These are phyloP conservation scores for Argya squamiceps DNA, from an alignment of 2,797 vertebrate species.

Conservation along the genomic window DNA sequence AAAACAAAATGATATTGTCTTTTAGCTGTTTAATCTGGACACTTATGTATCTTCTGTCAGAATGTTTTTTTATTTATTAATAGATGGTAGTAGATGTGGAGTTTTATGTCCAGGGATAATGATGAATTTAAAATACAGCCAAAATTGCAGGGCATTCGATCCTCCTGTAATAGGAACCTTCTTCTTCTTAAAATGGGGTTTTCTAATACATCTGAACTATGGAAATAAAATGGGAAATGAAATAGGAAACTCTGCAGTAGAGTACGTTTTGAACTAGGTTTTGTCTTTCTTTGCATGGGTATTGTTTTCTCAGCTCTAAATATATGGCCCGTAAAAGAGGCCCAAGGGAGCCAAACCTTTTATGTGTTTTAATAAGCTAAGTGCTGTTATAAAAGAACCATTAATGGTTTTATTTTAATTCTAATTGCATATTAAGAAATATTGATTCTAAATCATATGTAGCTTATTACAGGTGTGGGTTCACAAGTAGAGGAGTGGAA, in stretches of 20 bases:
- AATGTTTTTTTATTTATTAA: background rate
- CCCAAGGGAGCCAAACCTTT: constrained; percentile 57
- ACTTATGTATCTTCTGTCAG: background rate
- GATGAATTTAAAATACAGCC: background rate
- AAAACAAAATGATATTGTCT: background rate
- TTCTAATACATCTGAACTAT: background rate
- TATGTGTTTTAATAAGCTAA: constrained; percentile 70
- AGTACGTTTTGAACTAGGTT: constrained; percentile 16
- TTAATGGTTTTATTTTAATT: constrained; percentile 68
- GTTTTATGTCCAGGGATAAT: background rate
- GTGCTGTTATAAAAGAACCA: constrained; percentile 60
- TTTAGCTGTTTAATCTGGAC: background rate
- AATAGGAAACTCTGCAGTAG: background rate
- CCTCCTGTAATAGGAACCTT: background rate
- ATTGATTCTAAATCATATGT: constrained; percentile 41
- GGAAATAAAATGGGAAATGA: background rate
- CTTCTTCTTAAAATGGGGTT: background rate
- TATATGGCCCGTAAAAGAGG: background rate
- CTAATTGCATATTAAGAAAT: constrained; percentile 65
- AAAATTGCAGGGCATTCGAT: background rate
- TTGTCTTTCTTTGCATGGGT: constrained; percentile 16
- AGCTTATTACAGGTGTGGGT: constrained; percentile 19
- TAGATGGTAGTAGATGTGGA: background rate
- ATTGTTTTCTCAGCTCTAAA: constrained; percentile 30
- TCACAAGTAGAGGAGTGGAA: background rate